Percentiles rank a stretch among this genome's conserved stretches.
phyloP scores from a whole-genome alignment of 2,888 invertebrate genomes.

The Chrysomela aeneicollis region DNA sequence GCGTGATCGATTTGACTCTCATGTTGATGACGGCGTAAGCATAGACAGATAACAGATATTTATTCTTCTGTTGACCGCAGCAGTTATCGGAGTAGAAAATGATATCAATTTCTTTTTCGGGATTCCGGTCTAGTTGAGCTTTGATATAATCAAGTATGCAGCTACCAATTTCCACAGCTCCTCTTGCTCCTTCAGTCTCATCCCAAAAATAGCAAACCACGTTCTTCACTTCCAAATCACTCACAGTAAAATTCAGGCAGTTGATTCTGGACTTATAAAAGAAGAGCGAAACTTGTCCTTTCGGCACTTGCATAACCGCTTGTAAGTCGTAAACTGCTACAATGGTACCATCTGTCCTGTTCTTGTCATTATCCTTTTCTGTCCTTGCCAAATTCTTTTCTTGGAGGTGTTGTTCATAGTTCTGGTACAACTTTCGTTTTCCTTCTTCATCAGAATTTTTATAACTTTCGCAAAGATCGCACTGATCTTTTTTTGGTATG shows the following conservation, averaged over 20 bases:
- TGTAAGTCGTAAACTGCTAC: constrained; percentile 22
- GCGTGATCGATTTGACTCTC: constrained; percentile 10
- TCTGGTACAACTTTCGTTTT: not conserved
- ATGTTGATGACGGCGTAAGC: constrained; percentile 15
- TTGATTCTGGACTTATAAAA: constrained; percentile 43
- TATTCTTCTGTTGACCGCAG: constrained; percentile 28
- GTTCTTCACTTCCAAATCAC: constrained; percentile 30
- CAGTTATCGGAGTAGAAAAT: constrained; percentile 26
- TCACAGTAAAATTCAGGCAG: constrained; percentile 46
- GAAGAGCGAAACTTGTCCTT: constrained; percentile 30
- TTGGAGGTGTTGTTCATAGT: no score
- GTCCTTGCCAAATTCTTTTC: constrained; percentile 19
- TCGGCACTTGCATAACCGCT: constrained; percentile 22
- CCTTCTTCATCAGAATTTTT: constrained; percentile 1
- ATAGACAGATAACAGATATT: constrained; percentile 20
- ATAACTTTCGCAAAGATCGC: constrained; percentile 9
- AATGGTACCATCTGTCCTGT: no score
- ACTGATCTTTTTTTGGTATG: no score
- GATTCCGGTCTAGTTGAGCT: not conserved
- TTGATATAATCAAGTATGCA: constrained; percentile 19
- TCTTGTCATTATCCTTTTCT: constrained; percentile 14
- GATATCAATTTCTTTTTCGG: constrained; percentile 8
- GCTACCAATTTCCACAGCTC: constrained; percentile 40
- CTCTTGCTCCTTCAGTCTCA: constrained; percentile 43
- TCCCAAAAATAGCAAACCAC: constrained; percentile 48